A percentile compares a stretch with the other conserved stretches of the same genome.
Conservation (phyloP, 2,888 invertebrate genomes). For the Brenthis ino region DNA sequence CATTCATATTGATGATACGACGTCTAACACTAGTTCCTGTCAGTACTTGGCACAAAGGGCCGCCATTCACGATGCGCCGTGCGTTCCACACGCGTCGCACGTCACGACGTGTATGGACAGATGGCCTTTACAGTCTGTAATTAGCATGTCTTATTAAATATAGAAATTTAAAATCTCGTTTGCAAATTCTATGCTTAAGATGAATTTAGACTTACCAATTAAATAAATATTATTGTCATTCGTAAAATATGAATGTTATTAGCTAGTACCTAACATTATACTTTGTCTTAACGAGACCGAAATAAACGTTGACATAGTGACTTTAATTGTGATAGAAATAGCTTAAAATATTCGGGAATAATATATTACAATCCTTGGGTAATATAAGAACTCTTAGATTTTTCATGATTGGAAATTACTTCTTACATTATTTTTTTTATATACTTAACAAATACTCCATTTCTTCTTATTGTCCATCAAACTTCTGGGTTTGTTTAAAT, state of each 20-base stretch:
- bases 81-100: slow-evolving; percentile 44
- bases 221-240: neutral
- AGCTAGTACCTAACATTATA: too few species aligned
- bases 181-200: neutral
- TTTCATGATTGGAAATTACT: too few species aligned
- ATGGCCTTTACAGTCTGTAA: slow-evolving; percentile 35
- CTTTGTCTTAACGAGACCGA: too few species aligned
- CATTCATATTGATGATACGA: slow-evolving; percentile 40
- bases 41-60: slow-evolving; percentile 42
- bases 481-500: neutral
- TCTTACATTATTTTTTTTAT: too few species aligned
- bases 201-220: neutral
- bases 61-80: slow-evolving; percentile 43
- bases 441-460: too few species aligned
- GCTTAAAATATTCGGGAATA: too few species aligned
- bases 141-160: slow-evolving; percentile 29
- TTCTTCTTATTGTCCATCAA: too few species aligned
- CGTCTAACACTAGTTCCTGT: slow-evolving; percentile 45
- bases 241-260: too few species aligned
- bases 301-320: too few species aligned
- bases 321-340: too few species aligned
- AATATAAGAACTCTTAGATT: too few species aligned
- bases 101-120: slow-evolving; percentile 40
- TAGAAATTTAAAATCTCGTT: neutral
- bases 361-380: too few species aligned